These are phyloP conservation scores for Pseudomyrmex cubaensis DNA, from an alignment of 1,140 invertebrate species.

Conservation along the genomic window DNA sequence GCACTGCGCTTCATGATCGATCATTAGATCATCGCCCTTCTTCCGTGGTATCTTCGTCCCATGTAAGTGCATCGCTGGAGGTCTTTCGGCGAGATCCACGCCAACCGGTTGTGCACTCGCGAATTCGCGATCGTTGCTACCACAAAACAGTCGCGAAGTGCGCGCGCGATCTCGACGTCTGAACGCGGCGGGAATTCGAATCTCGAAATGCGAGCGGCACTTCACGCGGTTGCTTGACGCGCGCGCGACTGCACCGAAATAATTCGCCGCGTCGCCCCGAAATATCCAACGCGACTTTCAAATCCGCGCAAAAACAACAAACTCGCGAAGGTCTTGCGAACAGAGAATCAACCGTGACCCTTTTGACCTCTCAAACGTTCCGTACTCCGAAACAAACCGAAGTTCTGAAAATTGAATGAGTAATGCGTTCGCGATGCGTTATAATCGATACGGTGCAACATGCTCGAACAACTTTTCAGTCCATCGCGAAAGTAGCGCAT, in stretches of 20 bases:
- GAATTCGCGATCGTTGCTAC: constrained; percentile 59
- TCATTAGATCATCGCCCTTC: constrained; percentile 17
- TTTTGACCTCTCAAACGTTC: neutral
- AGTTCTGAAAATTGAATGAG: neutral
- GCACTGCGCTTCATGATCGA: neutral
- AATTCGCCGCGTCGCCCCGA: neutral
- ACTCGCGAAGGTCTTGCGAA: neutral
- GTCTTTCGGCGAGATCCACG: constrained; percentile 42
- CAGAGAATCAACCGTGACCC: neutral
- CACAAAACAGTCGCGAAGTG: constrained; percentile 30
- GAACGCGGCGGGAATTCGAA: constrained; percentile 17
- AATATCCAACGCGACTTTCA: neutral
- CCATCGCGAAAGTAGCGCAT: neutral
- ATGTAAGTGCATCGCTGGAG: constrained; percentile 13
- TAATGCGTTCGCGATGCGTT: neutral
- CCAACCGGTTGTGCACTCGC: constrained; percentile 61
- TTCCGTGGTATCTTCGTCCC: constrained; percentile 11
- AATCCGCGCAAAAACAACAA: neutral
- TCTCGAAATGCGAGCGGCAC: neutral
- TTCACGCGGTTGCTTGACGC: neutral
- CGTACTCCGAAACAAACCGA: neutral
- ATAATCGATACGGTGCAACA: neutral
- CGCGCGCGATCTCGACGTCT: constrained; percentile 8
- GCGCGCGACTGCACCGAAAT: constrained; percentile 5
- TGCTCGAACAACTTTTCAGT: neutral